Evolutionary conservation across 1,140 invertebrate genomes (phyloP).

Genomic region (Monomorium pharaonis): DNA sequence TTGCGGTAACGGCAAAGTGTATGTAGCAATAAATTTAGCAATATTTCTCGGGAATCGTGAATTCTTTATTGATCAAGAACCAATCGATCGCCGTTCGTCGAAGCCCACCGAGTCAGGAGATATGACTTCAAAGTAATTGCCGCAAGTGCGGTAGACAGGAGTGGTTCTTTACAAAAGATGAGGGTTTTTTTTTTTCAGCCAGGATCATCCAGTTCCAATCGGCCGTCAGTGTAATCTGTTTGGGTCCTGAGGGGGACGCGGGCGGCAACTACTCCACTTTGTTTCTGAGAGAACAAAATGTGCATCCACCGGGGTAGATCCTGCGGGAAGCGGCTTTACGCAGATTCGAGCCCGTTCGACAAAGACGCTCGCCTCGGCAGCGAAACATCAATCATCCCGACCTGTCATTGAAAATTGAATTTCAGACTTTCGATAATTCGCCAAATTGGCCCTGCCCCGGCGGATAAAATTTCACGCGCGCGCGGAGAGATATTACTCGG

Average conservation of each 20-base stretch:
- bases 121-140: slow-evolving; percentile 70
- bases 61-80: slow-evolving; percentile 32
- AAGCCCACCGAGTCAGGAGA: slow-evolving; percentile 38
- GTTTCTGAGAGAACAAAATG: slow-evolving; percentile 66
- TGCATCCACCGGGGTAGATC: slow-evolving; percentile 52
- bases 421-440: slow-evolving; percentile 17
- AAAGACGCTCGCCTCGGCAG: neutral
- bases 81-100: slow-evolving; percentile 44
- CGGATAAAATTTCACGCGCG: slow-evolving; percentile 26
- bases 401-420: slow-evolving; percentile 54
- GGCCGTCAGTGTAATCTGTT: slow-evolving; percentile 77
- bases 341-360: slow-evolving; percentile 4
- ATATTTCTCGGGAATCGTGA: neutral
- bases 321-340: slow-evolving; percentile 13
- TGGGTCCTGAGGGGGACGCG: slow-evolving; percentile 70
- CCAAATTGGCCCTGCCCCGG: slow-evolving; percentile 16
- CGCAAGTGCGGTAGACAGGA: slow-evolving; percentile 30
- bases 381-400: slow-evolving; percentile 40
- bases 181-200: slow-evolving; percentile 75
- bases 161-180: slow-evolving; percentile 61
- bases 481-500: neutral
- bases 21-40: neutral
- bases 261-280: slow-evolving; percentile 63
- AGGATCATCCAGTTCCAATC: slow-evolving; percentile 76
- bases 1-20: no score